Conservation (phyloP, 2,113 vertebrate genomes). For the Sinosuthora webbiana region DNA sequence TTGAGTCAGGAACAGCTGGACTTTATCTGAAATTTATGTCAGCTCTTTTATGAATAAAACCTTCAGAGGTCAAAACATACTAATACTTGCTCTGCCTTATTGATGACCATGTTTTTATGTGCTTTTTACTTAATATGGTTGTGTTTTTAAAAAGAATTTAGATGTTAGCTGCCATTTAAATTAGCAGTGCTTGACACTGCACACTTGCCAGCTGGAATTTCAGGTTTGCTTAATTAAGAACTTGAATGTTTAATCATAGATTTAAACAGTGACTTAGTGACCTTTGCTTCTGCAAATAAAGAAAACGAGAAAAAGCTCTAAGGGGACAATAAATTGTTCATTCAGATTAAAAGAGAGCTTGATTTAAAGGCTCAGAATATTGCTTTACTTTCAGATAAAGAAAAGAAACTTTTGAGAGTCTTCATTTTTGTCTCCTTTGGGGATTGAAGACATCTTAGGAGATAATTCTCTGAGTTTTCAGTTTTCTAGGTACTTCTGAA, state of each 20-base stretch:
- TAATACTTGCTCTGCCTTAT: not conserved
- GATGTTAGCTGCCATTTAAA: not conserved
- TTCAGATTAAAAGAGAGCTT: not conserved
- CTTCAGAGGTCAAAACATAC: not conserved
- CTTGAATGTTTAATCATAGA: not conserved
- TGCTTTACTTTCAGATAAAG: not conserved
- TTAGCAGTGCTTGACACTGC: not conserved
- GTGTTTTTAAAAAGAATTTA: not conserved
- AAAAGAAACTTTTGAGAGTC: not conserved
- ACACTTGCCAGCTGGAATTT: not conserved
- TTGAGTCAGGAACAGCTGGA: not conserved
- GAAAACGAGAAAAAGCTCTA: not conserved
- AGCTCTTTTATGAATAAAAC: not conserved
- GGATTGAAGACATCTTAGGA: not conserved
- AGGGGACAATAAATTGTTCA: not conserved
- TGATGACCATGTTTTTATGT: not conserved
- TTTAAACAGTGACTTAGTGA: not conserved
- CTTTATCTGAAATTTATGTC: not conserved
- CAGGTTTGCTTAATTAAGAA: not conserved
- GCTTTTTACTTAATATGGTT: not conserved
- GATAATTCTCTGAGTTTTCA: not conserved
- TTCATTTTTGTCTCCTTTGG: not conserved
- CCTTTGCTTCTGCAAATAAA: conserved; percentile 11
- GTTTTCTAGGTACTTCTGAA: not conserved
- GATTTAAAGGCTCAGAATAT: not conserved